phyloP scores from a whole-genome alignment of 2,888 invertebrate species.

The Therioaphis trifolii region DNA sequence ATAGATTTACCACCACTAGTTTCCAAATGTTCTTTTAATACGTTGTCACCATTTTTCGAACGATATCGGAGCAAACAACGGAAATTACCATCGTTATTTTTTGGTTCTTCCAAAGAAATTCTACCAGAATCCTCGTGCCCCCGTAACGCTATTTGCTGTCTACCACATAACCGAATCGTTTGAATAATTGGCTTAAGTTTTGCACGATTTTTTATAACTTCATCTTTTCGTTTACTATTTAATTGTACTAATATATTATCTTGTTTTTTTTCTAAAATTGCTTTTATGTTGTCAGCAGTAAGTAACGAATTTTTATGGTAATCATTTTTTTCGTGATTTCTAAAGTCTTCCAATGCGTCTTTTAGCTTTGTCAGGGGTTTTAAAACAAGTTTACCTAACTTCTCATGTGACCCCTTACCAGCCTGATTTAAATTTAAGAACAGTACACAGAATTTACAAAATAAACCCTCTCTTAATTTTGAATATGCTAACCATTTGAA shows the following conservation, averaged over 20 bases:
- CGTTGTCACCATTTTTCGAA: conserved; percentile 64
- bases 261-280: conserved; percentile 65
- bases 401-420: too few relatives aligned
- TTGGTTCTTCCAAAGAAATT: conserved; percentile 41
- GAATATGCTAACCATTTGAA: too few relatives aligned
- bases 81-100: conserved; percentile 37
- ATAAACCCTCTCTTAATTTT: too few relatives aligned
- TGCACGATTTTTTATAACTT: conserved; percentile 21
- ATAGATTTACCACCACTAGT: conserved; percentile 9
- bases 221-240: conserved; percentile 39
- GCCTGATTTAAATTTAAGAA: not conserved
- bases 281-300: conserved; percentile 63
- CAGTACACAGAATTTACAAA: too few relatives aligned
- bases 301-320: too few relatives aligned
- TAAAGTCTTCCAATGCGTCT: too few relatives aligned
- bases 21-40: conserved; percentile 65
- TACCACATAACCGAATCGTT: conserved; percentile 41
- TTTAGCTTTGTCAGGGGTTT: too few relatives aligned
- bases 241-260: conserved; percentile 36
- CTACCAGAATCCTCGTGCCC: conserved; percentile 16
- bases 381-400: too few relatives aligned
- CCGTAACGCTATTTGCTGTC: conserved; percentile 35
- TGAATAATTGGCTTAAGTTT: conserved; percentile 37
- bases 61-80: conserved; percentile 61
- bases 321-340: too few relatives aligned